Evolutionary conservation across 1,140 invertebrate genomes (phyloP).

Genomic region (Heliconius hermathena): DNA sequence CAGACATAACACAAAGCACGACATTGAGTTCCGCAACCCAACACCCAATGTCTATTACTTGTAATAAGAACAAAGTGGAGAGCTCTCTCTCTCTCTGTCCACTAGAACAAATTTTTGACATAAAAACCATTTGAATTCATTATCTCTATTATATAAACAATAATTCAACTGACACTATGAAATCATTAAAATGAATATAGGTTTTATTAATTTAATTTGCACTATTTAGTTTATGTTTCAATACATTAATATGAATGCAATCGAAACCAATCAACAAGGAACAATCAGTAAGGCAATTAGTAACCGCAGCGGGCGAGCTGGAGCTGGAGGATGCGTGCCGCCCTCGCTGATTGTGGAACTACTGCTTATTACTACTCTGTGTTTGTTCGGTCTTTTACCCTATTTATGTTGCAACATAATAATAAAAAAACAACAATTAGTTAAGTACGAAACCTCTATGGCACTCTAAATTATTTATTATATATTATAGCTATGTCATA

Average conservation of each 20-base stretch:
- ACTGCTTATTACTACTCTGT: constrained; percentile 42
- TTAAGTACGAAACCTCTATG: neutral
- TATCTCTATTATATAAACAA: neutral
- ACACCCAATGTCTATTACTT: neutral
- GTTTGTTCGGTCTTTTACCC: constrained; percentile 9
- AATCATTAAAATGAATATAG: neutral
- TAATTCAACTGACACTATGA: neutral
- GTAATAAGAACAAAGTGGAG: too few relatives aligned
- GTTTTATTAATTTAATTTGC: constrained; percentile 1
- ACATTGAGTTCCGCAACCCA: neutral
- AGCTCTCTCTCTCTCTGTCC: too few relatives aligned
- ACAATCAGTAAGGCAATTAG: constrained; percentile 68
- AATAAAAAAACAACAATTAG: neutral
- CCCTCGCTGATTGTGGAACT: constrained; percentile 54
- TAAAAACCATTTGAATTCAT: neutral
- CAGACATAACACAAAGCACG: neutral
- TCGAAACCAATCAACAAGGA: constrained; percentile 34
- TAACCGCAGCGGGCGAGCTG: constrained; percentile 56
- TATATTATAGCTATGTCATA: neutral
- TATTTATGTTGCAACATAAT: constrained; percentile 11
- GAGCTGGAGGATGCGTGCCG: constrained; percentile 55
- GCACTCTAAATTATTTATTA: neutral
- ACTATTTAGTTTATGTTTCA: constrained; percentile 18
- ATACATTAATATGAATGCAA: constrained; percentile 28
- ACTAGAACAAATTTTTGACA: too few relatives aligned